phyloP scores from a whole-genome alignment of 2,113 vertebrate genomes.

The Vanacampus margaritifer region DNA sequence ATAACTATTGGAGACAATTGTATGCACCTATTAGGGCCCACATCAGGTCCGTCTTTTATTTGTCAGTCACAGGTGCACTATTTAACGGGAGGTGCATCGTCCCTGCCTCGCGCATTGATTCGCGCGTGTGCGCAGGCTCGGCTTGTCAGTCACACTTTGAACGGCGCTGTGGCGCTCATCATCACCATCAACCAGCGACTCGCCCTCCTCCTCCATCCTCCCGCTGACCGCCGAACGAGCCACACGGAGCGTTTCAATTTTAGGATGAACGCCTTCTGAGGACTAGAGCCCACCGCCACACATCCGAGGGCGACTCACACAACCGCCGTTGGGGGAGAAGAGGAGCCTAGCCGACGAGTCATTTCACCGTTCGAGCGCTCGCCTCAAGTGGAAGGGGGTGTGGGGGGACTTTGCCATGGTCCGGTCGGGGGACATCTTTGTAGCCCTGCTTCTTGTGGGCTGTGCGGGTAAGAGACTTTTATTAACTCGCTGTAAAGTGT shows the following conservation, averaged over 20 bases:
- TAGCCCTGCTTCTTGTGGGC: conserved; percentile 83
- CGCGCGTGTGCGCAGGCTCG: conserved; percentile 77
- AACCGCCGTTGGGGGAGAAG: conserved; percentile 19
- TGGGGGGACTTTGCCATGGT: conserved; percentile 83
- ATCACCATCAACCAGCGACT: not conserved
- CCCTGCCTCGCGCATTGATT: conserved; percentile 78
- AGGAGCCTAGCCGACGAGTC: conserved; percentile 17
- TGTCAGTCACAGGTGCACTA: conserved; percentile 49
- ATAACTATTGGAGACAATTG: not conserved
- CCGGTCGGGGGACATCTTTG: conserved; percentile 78
- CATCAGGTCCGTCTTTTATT: not conserved
- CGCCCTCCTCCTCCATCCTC: not conserved
- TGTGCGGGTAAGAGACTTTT: conserved; percentile 78
- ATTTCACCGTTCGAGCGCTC: conserved; percentile 25
- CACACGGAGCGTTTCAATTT: conserved; percentile 9
- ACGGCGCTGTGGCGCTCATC: conserved; percentile 78
- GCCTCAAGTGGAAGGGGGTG: conserved; percentile 25
- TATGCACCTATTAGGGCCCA: conserved; percentile 7
- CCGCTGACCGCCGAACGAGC: conserved; percentile 45
- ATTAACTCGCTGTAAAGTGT: not conserved
- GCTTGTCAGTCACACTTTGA: conserved; percentile 87
- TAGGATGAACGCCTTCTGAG: conserved; percentile 49
- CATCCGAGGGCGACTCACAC: conserved; percentile 18
- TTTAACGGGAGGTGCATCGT: conserved; percentile 42
- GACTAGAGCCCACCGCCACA: not conserved